These are phyloP conservation scores for Dasypolia templi DNA, from an alignment of 2,888 invertebrate genomes.

Conservation along the genomic window DNA sequence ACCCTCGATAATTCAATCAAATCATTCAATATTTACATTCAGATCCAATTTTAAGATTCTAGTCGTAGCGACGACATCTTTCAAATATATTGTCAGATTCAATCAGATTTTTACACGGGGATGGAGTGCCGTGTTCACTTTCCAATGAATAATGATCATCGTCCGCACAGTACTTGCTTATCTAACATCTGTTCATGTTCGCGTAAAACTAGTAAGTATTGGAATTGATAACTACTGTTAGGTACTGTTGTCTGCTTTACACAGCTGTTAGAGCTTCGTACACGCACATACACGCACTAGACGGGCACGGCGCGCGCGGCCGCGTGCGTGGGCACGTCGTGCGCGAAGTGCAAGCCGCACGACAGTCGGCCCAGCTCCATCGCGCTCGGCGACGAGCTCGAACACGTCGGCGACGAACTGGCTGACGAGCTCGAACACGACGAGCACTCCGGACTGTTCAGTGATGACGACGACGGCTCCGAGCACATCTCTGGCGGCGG, in stretches of 20 bases:
- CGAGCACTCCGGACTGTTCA: neutral
- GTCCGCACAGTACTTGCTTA: neutral
- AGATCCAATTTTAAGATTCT: conserved; percentile 11
- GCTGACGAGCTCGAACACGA: neutral
- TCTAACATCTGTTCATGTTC: neutral
- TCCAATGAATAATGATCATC: too few species aligned
- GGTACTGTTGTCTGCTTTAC: neutral
- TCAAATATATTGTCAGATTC: neutral
- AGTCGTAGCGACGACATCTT: neutral
- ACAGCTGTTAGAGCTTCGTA: neutral
- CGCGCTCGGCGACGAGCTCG: neutral
- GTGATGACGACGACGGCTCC: neutral
- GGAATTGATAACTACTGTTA: neutral
- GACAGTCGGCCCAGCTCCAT: conserved; percentile 15
- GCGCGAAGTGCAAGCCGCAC: neutral
- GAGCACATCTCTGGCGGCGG: neutral
- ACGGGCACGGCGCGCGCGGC: neutral
- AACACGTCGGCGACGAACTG: neutral
- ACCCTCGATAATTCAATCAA: too few species aligned
- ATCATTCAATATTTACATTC: neutral
- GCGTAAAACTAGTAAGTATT: neutral
- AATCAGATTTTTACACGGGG: neutral
- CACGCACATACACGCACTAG: neutral
- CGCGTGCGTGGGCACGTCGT: too few species aligned
- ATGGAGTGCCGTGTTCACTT: neutral